Evolutionary conservation across 2,888 invertebrate species (phyloP).

Genomic region (Thera obeliscata): DNA sequence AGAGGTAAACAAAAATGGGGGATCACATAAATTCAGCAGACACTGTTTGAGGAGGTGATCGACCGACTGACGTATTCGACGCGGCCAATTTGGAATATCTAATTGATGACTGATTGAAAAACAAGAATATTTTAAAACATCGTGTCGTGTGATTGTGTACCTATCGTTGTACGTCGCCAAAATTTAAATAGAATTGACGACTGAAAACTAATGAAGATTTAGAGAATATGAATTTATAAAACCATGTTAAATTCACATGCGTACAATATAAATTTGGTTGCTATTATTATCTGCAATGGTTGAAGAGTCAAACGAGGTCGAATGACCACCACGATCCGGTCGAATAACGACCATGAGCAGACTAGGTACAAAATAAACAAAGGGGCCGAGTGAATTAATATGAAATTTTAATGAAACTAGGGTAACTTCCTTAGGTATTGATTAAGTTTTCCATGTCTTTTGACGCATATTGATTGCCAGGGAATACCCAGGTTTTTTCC

Average conservation of each 20-base stretch:
- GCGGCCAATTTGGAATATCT: constrained; percentile 21
- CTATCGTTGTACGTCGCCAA: constrained; percentile 16
- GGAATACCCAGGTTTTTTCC: neutral
- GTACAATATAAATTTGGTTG: no score
- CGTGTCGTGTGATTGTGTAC: constrained; percentile 10
- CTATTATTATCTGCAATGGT: no score
- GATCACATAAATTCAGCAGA: constrained; percentile 36
- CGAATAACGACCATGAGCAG: neutral
- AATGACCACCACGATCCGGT: neutral
- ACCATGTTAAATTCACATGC: no score
- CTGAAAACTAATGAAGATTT: neutral
- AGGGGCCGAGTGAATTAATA: neutral
- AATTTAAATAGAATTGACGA: constrained; percentile 1
- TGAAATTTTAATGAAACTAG: neutral
- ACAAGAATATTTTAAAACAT: neutral
- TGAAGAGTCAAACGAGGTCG: neutral
- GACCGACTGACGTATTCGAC: constrained; percentile 23
- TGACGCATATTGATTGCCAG: neutral
- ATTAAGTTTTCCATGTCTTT: neutral
- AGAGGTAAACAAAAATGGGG: constrained; percentile 38
- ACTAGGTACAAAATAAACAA: neutral
- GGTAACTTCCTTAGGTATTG: no score
- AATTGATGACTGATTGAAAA: neutral
- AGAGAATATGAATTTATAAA: no score
- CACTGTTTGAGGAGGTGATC: constrained; percentile 39